Conservation (phyloP, 2,888 invertebrate species). For the Hyalella azteca region DNA sequence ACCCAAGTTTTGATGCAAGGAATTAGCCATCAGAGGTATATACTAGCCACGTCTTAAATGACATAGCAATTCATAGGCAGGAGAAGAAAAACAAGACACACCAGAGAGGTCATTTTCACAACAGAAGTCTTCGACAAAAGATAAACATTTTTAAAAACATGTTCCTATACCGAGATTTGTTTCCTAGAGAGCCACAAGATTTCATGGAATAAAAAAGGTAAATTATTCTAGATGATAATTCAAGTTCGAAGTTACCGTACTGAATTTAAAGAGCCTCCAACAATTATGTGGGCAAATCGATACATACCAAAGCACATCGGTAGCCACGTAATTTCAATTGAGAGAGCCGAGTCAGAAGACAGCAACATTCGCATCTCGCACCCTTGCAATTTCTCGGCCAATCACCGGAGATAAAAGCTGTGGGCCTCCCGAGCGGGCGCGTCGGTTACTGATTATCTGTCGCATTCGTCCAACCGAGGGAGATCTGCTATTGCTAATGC, state of each 20-base stretch:
- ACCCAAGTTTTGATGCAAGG: too few relatives aligned
- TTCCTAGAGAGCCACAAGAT: too few relatives aligned
- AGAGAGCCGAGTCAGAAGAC: neutral
- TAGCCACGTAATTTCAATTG: conserved; percentile 12
- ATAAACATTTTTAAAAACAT: too few relatives aligned
- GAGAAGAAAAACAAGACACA: too few relatives aligned
- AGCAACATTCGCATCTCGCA: neutral
- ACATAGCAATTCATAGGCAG: too few relatives aligned
- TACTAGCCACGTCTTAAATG: too few relatives aligned
- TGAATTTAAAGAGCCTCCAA: conserved; percentile 1
- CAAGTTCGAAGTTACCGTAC: neutral
- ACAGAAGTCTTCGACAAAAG: too few relatives aligned
- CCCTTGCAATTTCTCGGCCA: conserved; percentile 31
- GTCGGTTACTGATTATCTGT: neutral
- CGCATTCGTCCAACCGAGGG: neutral
- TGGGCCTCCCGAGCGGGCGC: conserved; percentile 4
- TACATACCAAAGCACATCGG: neutral
- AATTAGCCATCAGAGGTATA: too few relatives aligned
- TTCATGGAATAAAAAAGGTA: too few relatives aligned
- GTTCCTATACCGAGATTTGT: too few relatives aligned
- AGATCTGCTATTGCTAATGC: neutral
- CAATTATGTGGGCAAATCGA: conserved; percentile 10
- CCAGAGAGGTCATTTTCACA: too few relatives aligned
- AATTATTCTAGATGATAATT: too few relatives aligned
- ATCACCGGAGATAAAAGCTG: conserved; percentile 18